phyloP scores from a whole-genome alignment of 2,888 invertebrate species.

The Meloe dianella region DNA sequence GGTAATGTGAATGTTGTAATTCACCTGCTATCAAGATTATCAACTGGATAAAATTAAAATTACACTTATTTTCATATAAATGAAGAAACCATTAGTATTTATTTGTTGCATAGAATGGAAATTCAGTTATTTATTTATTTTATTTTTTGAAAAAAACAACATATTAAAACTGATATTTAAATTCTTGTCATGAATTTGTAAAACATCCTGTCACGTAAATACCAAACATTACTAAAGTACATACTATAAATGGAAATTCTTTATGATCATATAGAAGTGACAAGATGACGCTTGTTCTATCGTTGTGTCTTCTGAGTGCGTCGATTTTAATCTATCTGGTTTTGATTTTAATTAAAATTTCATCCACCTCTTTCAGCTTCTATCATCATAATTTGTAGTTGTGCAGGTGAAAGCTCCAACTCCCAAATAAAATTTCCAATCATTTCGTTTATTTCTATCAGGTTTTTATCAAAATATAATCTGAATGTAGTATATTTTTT shows the following conservation, averaged over 20 bases:
- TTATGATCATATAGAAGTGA: conserved; percentile 17
- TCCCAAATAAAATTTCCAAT: not conserved
- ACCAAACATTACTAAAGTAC: conserved; percentile 13
- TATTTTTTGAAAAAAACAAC: not conserved
- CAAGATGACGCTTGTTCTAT: conserved; percentile 10
- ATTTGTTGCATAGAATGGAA: not conserved
- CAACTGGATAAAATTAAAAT: not conserved
- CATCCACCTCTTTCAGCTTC: no score
- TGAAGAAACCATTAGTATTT: not conserved
- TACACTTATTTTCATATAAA: not conserved
- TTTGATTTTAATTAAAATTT: not conserved
- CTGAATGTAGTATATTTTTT: not conserved
- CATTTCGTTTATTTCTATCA: not conserved
- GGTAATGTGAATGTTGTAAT: not conserved
- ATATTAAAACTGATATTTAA: conserved; percentile 14
- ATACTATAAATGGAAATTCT: conserved; percentile 21
- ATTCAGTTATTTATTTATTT: not conserved
- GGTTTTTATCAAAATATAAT: not conserved
- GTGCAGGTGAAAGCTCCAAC: no score
- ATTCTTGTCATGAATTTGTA: conserved; percentile 12
- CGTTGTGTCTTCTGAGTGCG: not conserved
- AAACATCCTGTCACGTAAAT: conserved; percentile 23
- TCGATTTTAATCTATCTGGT: not conserved
- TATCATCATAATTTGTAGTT: no score
- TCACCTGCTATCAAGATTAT: not conserved